Percentiles rank a stretch among this genome's conserved stretches.
phyloP scores from a whole-genome alignment of 2,888 invertebrate genomes.

The Parthenolecanium corni region DNA sequence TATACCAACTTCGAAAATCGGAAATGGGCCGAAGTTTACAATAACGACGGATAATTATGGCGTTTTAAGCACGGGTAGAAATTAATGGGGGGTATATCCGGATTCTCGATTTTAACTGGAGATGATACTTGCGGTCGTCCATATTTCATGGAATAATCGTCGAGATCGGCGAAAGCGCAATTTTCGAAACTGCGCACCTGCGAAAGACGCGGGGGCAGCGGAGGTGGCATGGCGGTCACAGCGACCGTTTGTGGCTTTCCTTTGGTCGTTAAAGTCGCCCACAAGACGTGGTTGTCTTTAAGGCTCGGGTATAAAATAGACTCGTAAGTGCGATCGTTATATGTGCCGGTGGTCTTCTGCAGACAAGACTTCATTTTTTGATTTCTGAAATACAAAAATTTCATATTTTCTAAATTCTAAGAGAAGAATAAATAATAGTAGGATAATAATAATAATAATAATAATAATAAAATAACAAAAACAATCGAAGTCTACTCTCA shows the following conservation, averaged over 20 bases:
- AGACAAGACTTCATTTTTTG: conserved; percentile 17
- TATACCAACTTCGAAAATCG: no score
- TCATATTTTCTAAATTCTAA: no score
- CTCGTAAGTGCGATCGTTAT: conserved; percentile 38
- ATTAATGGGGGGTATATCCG: conserved; percentile 67
- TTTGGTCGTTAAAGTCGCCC: conserved; percentile 74
- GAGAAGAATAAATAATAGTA: no score
- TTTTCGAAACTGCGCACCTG: conserved; percentile 47
- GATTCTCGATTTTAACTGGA: conserved; percentile 61
- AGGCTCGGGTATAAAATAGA: conserved; percentile 48
- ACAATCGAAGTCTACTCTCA: no score
- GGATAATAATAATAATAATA: no score
- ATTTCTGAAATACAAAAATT: conserved; percentile 8
- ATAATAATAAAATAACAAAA: no score
- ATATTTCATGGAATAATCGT: conserved; percentile 44
- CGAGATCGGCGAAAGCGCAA: conserved; percentile 66
- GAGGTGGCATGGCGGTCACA: conserved; percentile 30
- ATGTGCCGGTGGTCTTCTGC: conserved; percentile 15
- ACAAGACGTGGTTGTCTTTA: conserved; percentile 55
- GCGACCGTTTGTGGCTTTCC: conserved; percentile 44
- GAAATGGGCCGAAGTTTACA: conserved; percentile 3
- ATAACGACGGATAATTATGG: conserved; percentile 20
- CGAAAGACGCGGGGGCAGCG: conserved; percentile 22
- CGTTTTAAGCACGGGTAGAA: conserved; percentile 38
- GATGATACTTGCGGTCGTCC: conserved; percentile 59